Evolutionary conservation across 2,113 vertebrate genomes (phyloP).

Genomic region (Arothron firmamentum): DNA sequence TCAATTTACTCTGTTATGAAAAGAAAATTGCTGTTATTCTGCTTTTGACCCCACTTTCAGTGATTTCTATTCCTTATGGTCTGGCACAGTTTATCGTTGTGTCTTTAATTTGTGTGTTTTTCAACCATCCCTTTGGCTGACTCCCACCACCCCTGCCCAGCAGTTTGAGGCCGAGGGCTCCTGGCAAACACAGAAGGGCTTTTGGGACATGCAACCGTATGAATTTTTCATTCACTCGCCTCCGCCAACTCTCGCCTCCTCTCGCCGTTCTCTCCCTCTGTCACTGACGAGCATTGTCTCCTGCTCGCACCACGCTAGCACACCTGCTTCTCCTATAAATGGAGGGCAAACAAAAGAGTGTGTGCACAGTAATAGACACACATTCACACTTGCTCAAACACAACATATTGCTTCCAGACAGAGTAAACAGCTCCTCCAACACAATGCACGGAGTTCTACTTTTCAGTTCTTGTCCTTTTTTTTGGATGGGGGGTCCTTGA

Average conservation of each 20-base stretch:
- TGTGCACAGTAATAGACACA: background rate
- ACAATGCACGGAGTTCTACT: constrained; percentile 32
- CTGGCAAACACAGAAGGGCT: constrained; percentile 67
- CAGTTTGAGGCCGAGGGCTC: constrained; percentile 65
- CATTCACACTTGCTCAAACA: constrained; percentile 40
- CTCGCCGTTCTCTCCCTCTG: constrained; percentile 26
- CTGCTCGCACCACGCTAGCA: constrained; percentile 41
- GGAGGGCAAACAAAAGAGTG: constrained; percentile 34
- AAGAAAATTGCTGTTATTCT: background rate
- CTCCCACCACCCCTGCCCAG: constrained; percentile 52
- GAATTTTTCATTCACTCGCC: constrained; percentile 71
- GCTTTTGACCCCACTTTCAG: background rate
- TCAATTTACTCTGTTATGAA: background rate
- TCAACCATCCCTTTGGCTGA: constrained; percentile 41
- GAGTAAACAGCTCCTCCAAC: constrained; percentile 53
- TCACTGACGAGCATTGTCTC: constrained; percentile 52
- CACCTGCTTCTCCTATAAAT: constrained; percentile 50
- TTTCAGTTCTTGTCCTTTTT: constrained; percentile 20
- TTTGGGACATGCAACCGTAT: constrained; percentile 66
- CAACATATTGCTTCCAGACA: constrained; percentile 46
- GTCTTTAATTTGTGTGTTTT: constrained; percentile 1
- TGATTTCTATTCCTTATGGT: background rate
- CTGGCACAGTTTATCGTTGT: background rate
- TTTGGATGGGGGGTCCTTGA: constrained; percentile 14
- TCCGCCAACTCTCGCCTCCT: constrained; percentile 42